Base-by-base conservation (phyloP, 2,113 vertebrate genomes). In the Phylloscopus trochiloides region DNA sequence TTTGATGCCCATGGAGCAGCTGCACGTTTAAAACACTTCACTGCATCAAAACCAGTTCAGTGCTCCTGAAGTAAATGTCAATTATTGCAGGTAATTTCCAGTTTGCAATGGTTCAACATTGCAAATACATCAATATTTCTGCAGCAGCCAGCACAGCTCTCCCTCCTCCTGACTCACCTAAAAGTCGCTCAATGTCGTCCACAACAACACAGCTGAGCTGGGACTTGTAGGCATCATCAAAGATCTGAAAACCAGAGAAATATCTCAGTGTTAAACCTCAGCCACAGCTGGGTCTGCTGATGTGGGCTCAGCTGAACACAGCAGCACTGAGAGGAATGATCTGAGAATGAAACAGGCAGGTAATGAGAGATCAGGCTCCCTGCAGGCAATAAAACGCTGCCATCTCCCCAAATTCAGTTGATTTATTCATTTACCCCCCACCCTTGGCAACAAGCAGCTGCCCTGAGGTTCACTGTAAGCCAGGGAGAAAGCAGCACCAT, bases 171-270 rank as follows among this genome's bases (percentile, higher is more conserved):
- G 4, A 94, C 98, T 99, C 93, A 99, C 99, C 99, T 57, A 99
- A 86, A 57, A 99, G 98, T 11, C 99, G 98, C 68, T 99, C 99
- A 16, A 99, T 99, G 97, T 99, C 99, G 2, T 99, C 99, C 93
- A 99, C 99, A 6, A 99, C 98, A 50, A 99, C 98, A 80, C 99
- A 99, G 97, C 99, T 99, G 95, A 99, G 98, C 92, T 99, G 99
- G 67, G 99, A 99, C 97, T 99, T 99, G 97, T 99, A 99, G 0
- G 99, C 99, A 74, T 99, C 99, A 82, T 99, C 99, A 94, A 99
- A 99, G 96, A 99, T 99, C 99, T 99, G 32, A 10, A 96, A 96
- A 74, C 84, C 52, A 96, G 52, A 5, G 68, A 90, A 91, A 66
- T 6, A n/a, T 17, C n/a, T 50, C 79, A 55, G 4, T 5, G 68